Conservation (phyloP, 23 tunicate species). For the Diplosoma virens region DNA sequence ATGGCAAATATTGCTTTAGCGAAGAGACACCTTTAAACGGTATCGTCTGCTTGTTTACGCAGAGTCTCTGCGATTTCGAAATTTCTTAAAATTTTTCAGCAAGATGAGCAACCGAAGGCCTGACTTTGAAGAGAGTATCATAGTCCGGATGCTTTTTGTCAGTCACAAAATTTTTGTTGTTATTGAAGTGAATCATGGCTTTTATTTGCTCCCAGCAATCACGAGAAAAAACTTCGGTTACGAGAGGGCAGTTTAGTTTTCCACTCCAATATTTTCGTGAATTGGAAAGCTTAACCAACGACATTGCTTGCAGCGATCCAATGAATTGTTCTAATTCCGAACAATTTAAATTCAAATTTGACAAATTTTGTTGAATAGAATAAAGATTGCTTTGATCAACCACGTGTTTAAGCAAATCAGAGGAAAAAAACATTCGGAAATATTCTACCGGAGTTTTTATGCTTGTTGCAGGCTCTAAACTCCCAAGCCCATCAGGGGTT, state of each 20-base stretch:
- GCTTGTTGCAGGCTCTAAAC: not conserved
- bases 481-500: not conserved
- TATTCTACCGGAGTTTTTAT: slow-evolving; percentile 10
- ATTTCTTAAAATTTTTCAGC: not conserved
- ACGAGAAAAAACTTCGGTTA: not conserved
- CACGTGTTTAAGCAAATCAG: not conserved
- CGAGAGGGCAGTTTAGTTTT: slow-evolving; percentile 1
- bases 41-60: slow-evolving; percentile 9
- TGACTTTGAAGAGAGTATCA: not conserved
- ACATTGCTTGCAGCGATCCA: not conserved
- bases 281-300: too few species aligned
- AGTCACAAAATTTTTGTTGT: not conserved
- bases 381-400: slow-evolving; percentile 1
- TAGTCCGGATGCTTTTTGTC: not conserved
- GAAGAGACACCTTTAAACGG: slow-evolving; percentile 14
- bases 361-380: not conserved
- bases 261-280: slow-evolving; percentile 13
- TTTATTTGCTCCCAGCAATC: slow-evolving; percentile 4
- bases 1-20: not conserved
- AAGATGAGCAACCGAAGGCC: not conserved
- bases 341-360: not conserved
- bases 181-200: not conserved
- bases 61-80: not conserved
- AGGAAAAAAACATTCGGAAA: not conserved
- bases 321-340: slow-evolving; percentile 2